These are phyloP conservation scores for Selenia dentaria DNA, from an alignment of 2,888 invertebrate genomes.

Conservation along the genomic window DNA sequence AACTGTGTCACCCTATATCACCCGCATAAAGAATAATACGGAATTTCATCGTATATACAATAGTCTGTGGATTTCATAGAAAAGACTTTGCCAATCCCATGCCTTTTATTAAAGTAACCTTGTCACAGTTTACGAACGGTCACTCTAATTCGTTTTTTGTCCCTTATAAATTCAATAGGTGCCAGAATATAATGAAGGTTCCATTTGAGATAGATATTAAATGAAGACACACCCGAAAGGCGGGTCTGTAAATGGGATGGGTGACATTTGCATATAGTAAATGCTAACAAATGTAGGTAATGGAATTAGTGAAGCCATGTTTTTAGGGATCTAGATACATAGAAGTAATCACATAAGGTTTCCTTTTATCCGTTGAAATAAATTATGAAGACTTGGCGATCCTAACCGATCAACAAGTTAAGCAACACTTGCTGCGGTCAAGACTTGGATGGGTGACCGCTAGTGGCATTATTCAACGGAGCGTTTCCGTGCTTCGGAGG, in stretches of 20 bases:
- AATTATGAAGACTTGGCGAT: no score
- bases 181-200: slow-evolving; percentile 42
- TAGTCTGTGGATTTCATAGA: neutral
- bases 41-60: no score
- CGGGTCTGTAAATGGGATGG: slow-evolving; percentile 29
- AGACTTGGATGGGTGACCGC: no score
- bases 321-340: no score
- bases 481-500: no score
- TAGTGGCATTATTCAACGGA: no score
- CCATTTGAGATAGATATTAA: slow-evolving; percentile 47
- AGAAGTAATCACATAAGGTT: no score
- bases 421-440: no score
- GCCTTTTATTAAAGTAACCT: slow-evolving; percentile 20
- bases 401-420: no score
- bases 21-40: slow-evolving; percentile 5
- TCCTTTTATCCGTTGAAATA: no score
- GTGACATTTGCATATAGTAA: slow-evolving; percentile 16
- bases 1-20: slow-evolving; percentile 8
- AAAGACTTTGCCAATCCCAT: slow-evolving; percentile 4
- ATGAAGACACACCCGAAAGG: slow-evolving; percentile 49
- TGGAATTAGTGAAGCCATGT: slow-evolving; percentile 21
- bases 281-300: slow-evolving; percentile 24
- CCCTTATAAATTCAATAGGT: slow-evolving; percentile 50
- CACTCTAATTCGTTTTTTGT: slow-evolving; percentile 47
- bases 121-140: slow-evolving; percentile 32